Percentiles rank a stretch among this genome's conserved stretches.
phyloP scores from a whole-genome alignment of 2,113 vertebrate species.

The Trichomycterus rosablanca region DNA sequence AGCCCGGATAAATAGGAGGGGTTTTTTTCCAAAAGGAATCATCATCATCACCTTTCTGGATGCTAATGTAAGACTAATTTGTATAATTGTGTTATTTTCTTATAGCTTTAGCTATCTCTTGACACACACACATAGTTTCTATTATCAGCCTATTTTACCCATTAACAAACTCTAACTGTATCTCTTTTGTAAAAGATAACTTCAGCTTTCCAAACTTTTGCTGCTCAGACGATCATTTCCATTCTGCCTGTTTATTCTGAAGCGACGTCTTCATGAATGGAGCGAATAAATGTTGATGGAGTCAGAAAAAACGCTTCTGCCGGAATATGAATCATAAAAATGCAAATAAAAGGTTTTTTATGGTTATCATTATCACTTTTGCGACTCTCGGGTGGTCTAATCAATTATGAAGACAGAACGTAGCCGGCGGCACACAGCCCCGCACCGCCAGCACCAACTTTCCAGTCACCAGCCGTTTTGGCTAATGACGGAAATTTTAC shows the following conservation, averaged over 20 bases:
- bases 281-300: constrained; percentile 19
- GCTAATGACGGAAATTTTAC: constrained; percentile 71
- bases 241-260: constrained; percentile 23
- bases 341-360: constrained; percentile 38
- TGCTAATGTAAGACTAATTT: too few species aligned
- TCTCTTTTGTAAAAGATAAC: too few species aligned
- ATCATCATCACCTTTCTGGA: too few species aligned
- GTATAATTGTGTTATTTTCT: too few species aligned
- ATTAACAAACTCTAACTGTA: too few species aligned
- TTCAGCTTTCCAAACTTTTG: constrained; percentile 17
- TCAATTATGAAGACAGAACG: constrained; percentile 65
- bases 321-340: constrained; percentile 41
- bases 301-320: constrained; percentile 32
- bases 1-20: too few species aligned
- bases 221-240: constrained; percentile 7
- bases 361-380: constrained; percentile 40
- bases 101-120: too few species aligned
- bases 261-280: constrained; percentile 11
- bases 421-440: constrained; percentile 60
- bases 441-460: constrained; percentile 55
- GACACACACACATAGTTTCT: too few species aligned
- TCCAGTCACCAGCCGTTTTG: constrained; percentile 72
- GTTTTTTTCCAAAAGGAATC: too few species aligned
- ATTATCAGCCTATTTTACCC: too few species aligned
- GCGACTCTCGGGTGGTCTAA: constrained; percentile 61